Base-by-base conservation (phyloP, 2,797 vertebrate species). In the Scleropages formosus region DNA sequence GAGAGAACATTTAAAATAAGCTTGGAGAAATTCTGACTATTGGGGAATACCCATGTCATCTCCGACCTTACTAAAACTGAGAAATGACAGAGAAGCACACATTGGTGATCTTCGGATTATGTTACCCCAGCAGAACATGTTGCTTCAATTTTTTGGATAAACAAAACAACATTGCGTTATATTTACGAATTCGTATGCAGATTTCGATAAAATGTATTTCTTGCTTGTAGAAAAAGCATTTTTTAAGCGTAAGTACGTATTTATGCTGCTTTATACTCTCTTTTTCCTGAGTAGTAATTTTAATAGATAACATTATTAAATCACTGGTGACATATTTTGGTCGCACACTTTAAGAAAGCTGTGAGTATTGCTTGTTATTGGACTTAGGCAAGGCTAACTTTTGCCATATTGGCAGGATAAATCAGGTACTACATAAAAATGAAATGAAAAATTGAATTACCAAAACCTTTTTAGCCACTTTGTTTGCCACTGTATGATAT, bases 391-490 rank as follows among this genome's bases (percentile, higher is more conserved):
- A 89, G 87, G 89, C 83, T 89, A 86, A 89, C 87, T 90, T 89
- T 89, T 89, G 88, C 87, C 80, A 80, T 92, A 90, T 91, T 91
- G 88, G 90, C 89, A 91, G 89, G 85, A 88, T 90, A 86, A 80
- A 81, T 85, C 75, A 69, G 56, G 62, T 60, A 66, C 65, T 74
- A n/a, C n/a, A 75, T 59, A 62, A 73, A 49, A 59, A 27, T 71
- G 79, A 76, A 62, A 77, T 76, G 53, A 26, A 58, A 59, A 4
- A 46, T 15, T 2, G 15, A 77, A 58, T 72, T 72, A 87, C 87
- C 83, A 80, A 80, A 84, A 77, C 65, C 69, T 80, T 78, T 70
- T 71, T 12, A 22, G 63, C 66, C 58, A 61, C 69, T 78, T 22
- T 56, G 39, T 75, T 75, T 26, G 20, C 46, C 31, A 26, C 26